Evolutionary conservation across 2,888 invertebrate genomes (phyloP).

Genomic region (Drosophila prolongata): DNA sequence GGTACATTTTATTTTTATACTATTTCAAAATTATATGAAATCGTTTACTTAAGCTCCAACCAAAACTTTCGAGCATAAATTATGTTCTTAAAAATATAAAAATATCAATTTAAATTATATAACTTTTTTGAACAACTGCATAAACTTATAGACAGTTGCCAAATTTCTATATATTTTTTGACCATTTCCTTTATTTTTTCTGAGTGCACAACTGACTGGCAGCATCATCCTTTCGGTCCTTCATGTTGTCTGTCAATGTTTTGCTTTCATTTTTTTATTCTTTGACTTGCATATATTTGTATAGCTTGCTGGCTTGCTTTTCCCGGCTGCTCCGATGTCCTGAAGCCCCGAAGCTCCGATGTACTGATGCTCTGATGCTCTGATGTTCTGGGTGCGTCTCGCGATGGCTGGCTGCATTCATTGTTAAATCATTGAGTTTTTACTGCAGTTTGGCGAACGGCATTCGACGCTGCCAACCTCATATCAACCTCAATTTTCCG

Average conservation of each 20-base stretch:
- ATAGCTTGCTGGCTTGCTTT: constrained; percentile 46
- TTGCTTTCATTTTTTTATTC: constrained; percentile 69
- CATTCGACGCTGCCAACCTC: constrained; percentile 60
- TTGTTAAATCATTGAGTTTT: constrained; percentile 82
- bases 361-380: constrained; percentile 18
- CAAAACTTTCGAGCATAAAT: no score
- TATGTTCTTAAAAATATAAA: no score
- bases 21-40: no score
- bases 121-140: no score
- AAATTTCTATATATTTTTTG: not conserved
- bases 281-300: constrained; percentile 61
- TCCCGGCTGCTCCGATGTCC: constrained; percentile 12
- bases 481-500: constrained; percentile 72
- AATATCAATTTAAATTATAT: no score
- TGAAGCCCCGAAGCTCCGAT: constrained; percentile 15
- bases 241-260: constrained; percentile 74
- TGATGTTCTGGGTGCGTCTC: constrained; percentile 36
- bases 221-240: constrained; percentile 51
- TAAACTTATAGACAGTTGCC: no score
- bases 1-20: no score
- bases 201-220: constrained; percentile 13
- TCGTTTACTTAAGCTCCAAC: no score
- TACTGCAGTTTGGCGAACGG: constrained; percentile 79
- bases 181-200: not conserved
- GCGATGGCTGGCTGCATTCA: constrained; percentile 65